phyloP scores from a whole-genome alignment of 2,113 vertebrate species.

The Hypanus sabinus region DNA sequence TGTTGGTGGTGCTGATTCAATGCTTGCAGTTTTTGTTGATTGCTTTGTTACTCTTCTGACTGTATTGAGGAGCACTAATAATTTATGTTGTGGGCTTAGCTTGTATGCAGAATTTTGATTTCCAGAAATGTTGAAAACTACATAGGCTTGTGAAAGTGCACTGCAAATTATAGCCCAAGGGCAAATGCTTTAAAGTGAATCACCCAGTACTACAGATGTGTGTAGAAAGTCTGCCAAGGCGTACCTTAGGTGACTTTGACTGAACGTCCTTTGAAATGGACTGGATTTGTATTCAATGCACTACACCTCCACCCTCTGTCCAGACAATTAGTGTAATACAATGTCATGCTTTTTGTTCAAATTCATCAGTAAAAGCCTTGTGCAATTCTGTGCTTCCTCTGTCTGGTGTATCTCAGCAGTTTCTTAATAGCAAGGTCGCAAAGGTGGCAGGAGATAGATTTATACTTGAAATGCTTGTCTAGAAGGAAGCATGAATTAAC shows the following conservation, averaged over 20 bases:
- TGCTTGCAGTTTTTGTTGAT: neutral
- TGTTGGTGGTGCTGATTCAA: neutral
- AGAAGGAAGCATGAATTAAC: constrained; percentile 4
- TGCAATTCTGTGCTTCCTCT: constrained; percentile 52
- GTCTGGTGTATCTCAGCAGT: constrained; percentile 49
- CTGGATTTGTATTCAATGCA: constrained; percentile 23
- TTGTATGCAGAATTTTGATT: neutral
- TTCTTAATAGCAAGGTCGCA: constrained; percentile 49
- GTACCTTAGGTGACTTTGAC: constrained; percentile 10
- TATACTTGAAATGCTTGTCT: constrained; percentile 28
- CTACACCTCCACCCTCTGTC: constrained; percentile 2
- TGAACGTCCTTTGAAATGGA: neutral
- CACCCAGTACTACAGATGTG: neutral
- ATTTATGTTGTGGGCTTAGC: too few relatives aligned
- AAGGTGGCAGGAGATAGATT: constrained; percentile 24
- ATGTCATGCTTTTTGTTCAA: constrained; percentile 47
- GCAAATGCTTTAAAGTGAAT: neutral
- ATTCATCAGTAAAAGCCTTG: constrained; percentile 61
- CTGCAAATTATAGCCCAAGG: neutral
- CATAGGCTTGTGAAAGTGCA: neutral
- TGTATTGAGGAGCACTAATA: neutral
- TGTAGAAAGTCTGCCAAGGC: neutral
- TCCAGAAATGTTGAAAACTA: neutral
- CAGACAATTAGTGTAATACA: constrained; percentile 65
- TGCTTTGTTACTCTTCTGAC: neutral